Base-by-base conservation (phyloP, 2,888 invertebrate species). In the Cephonodes hylas region DNA sequence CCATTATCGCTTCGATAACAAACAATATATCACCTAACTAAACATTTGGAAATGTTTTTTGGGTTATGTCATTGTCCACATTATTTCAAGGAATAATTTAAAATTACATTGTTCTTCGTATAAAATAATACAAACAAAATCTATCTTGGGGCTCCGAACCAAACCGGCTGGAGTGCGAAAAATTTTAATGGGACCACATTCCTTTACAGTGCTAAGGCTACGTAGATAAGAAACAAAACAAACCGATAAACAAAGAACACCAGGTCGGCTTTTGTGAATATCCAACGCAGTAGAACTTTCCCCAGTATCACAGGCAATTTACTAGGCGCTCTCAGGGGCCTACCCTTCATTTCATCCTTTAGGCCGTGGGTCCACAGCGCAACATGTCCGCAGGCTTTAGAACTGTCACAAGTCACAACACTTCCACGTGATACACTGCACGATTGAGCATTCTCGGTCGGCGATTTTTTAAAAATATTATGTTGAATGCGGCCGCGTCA, bases 181-280 rank as follows among this genome's bases (percentile, higher is more conserved):
- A 27, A 31, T 53, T 3, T 53, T 34, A 22, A 59, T 59, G n/a
- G 23, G 20, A 22, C 42, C 8, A 23, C 25, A 59, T 45, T 42
- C 23, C 34, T 6, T 2, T 18, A 4, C 5, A 5, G 23, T 48
- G 25, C 3, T 10, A 20, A 6, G 18, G 15, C 7, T 27, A 15
- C 34, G 22, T 22, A 38, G 13, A 15, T 23, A 72, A 71, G 68
- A 61, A 64, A 46, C 53, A 68, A 65, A 76, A 94, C 94, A 76
- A 94, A 94, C 87, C 95, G 93, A 86, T 94, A 94, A 75, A 94
- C 89, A 76, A 95, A 90, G 76, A 93, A 93, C 80, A 94, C 91
- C 63, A 94, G 83, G 77, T 94, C 94, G 27, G 94, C 93, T 79
- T 93, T 94, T 63, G 93, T 93, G 72, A 94, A 91, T 63, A 95